A percentile compares a stretch with the other conserved stretches of the same genome.
phyloP scores from a whole-genome alignment of 53 echinoderm and acorn worm genomes.

The Pentamera pediparva region DNA sequence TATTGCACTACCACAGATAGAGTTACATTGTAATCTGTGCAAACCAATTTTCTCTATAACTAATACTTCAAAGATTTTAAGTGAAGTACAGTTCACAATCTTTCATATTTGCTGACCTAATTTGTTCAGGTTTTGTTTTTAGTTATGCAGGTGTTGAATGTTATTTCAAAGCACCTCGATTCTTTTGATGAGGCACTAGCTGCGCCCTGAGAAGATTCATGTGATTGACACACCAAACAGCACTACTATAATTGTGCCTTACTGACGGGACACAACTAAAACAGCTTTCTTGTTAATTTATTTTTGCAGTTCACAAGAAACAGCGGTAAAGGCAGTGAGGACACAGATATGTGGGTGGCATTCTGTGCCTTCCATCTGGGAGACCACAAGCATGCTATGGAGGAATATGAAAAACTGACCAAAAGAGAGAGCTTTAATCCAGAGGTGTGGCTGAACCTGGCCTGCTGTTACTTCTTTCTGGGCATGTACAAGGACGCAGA shows the following conservation, averaged over 20 bases:
- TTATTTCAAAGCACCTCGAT: too few species aligned
- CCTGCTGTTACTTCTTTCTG: conserved; percentile 96
- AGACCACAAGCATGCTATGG: conserved; percentile 85
- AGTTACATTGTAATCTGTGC: too few species aligned
- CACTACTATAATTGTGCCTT: neutral
- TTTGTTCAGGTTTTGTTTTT: too few species aligned
- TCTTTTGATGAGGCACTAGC: too few species aligned
- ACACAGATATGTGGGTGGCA: conserved; percentile 89
- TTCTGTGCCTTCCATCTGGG: conserved; percentile 93
- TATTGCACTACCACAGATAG: too few species aligned
- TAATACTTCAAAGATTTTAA: too few species aligned
- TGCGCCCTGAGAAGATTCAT: too few species aligned
- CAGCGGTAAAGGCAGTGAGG: conserved; percentile 86
- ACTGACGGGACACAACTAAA: neutral
- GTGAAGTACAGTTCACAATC: too few species aligned
- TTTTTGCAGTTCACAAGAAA: conserved; percentile 72
- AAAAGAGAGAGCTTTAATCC: conserved; percentile 73
- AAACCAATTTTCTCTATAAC: too few species aligned
- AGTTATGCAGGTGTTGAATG: too few species aligned
- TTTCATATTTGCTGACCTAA: too few species aligned
- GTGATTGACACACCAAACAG: too few species aligned
- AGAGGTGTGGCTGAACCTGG: conserved; percentile 88
- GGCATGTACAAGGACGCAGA: conserved; percentile 93
- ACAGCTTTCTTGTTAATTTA: neutral
- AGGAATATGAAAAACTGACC: conserved; percentile 78